Evolutionary conservation across 2,888 invertebrate genomes (phyloP).

Genomic region (Elysia crispata): DNA sequence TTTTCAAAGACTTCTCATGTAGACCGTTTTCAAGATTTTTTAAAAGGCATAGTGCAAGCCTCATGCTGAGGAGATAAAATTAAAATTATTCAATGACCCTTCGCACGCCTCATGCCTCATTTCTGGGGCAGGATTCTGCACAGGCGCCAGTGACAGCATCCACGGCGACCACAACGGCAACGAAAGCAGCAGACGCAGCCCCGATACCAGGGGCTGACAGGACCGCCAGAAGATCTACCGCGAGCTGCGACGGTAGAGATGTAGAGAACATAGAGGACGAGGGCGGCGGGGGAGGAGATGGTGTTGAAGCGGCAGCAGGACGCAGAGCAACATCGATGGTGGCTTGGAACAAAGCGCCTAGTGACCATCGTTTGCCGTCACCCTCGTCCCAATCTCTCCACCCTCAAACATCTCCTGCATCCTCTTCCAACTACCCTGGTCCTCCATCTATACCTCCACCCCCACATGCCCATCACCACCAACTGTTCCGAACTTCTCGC

Average conservation of each 20-base stretch:
- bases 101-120: no score
- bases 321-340: neutral
- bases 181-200: no score
- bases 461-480: slow-evolving; percentile 22
- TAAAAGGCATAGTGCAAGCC: no score
- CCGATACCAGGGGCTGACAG: neutral
- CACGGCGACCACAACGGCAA: no score
- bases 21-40: no score
- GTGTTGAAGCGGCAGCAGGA: neutral
- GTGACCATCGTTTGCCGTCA: neutral
- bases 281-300: neutral
- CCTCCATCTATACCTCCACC: neutral
- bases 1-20: no score
- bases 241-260: neutral
- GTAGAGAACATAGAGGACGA: neutral
- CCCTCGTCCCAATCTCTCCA: neutral
- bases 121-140: no score
- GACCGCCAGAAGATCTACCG: neutral
- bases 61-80: no score
- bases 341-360: neutral
- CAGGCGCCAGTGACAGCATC: no score
- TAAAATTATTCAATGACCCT: no score
- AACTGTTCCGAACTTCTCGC: slow-evolving; percentile 22
- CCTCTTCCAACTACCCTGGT: neutral
- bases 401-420: neutral